These are phyloP conservation scores for Stomatorhinus ivindoensis DNA, from an alignment of 2,113 vertebrate species.

Conservation along the genomic window DNA sequence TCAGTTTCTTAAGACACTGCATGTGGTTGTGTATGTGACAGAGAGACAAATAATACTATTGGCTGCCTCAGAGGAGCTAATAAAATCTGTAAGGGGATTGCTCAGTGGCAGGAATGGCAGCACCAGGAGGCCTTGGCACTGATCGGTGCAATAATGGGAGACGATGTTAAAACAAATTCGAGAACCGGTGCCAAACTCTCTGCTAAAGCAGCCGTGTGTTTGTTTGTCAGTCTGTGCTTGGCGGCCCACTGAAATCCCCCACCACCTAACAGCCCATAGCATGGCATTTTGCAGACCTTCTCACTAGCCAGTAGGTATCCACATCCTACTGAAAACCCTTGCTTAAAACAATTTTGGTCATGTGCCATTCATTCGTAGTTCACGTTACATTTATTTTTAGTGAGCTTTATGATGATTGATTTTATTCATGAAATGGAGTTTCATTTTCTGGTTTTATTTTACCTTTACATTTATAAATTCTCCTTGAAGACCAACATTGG, in stretches of 20 bases:
- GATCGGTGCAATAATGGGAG: neutral
- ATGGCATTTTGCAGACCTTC: neutral
- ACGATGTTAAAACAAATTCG: neutral
- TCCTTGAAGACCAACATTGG: neutral
- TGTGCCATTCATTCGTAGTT: neutral
- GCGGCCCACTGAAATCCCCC: neutral
- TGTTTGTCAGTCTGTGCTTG: neutral
- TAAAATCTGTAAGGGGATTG: neutral
- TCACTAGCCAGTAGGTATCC: neutral
- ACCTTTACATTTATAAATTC: neutral
- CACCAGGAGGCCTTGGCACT: neutral
- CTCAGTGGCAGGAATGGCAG: neutral
- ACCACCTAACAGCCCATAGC: neutral
- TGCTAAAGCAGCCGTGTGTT: neutral
- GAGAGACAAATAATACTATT: slow-evolving; percentile 1
- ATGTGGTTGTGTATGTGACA: neutral
- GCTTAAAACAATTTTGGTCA: neutral
- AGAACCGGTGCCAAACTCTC: neutral
- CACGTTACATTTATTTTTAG: neutral
- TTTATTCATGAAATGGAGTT: neutral
- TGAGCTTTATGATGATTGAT: neutral
- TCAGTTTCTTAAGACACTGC: neutral
- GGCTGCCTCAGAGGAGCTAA: neutral
- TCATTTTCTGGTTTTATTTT: neutral
- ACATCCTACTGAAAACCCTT: neutral